Conservation (phyloP, 2,888 invertebrate genomes). For the Eupeodes luniger region DNA sequence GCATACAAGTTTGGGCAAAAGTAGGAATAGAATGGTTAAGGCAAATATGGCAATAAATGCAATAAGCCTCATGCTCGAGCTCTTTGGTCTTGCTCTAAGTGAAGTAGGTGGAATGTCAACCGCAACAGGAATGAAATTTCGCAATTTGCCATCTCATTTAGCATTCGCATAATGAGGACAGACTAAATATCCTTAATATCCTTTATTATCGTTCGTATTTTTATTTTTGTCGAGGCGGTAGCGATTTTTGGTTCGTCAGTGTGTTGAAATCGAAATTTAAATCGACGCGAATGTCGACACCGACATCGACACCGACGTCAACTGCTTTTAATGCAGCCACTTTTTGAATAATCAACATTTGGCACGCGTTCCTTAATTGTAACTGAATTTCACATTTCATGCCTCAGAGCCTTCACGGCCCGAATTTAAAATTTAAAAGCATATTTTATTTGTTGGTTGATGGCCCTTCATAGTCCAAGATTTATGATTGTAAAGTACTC, state of each 20-base stretch:
- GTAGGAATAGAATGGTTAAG: no score
- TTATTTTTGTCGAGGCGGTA: conserved; percentile 10
- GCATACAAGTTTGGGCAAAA: conserved; percentile 20
- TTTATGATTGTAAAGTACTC: neutral
- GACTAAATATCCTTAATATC: conserved; percentile 68
- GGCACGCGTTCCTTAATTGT: conserved; percentile 60
- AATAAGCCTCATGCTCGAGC: conserved; percentile 40
- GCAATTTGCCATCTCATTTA: conserved; percentile 70
- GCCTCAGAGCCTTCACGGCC: neutral
- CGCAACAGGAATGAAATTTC: conserved; percentile 61
- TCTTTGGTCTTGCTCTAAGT: neutral
- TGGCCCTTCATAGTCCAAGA: neutral
- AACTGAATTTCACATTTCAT: neutral
- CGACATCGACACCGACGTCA: no score
- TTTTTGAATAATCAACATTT: conserved; percentile 73
- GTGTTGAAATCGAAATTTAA: conserved; percentile 17
- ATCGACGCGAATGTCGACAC: neutral
- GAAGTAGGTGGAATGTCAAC: conserved; percentile 44
- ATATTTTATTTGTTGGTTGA: neutral
- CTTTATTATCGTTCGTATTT: conserved; percentile 17
- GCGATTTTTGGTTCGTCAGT: neutral
- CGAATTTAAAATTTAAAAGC: neutral
- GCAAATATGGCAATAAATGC: neutral
- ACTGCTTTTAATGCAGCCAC: conserved; percentile 51
- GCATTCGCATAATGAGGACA: conserved; percentile 72